Percentiles rank a stretch among this genome's conserved stretches.
Evolutionary conservation across 1,140 invertebrate genomes (phyloP).

Genomic region (Trialeurodes vaporariorum): DNA sequence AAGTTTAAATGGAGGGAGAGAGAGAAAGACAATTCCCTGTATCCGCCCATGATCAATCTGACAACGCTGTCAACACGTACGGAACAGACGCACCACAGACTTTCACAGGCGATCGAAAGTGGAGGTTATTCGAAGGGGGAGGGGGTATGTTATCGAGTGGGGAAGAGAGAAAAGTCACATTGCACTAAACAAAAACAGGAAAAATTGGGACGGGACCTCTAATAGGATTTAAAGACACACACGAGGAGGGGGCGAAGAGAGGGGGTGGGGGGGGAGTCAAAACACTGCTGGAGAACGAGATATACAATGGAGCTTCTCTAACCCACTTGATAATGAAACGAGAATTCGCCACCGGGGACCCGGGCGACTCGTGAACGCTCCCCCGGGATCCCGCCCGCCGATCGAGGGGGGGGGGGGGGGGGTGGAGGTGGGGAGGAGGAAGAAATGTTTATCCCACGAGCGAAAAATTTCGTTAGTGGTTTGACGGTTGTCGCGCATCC

Average conservation of each 20-base stretch:
- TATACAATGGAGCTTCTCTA: no score
- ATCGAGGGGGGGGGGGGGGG: background rate
- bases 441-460: background rate
- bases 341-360: background rate
- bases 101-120: background rate
- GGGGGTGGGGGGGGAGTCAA: no score
- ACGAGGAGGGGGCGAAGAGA: background rate
- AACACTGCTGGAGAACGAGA: no score
- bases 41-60: no score
- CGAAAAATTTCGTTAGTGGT: background rate
- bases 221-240: background rate
- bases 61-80: no score
- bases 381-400: background rate
- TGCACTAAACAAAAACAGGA: background rate
- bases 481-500: no score
- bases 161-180: background rate
- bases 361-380: background rate
- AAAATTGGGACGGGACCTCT: background rate
- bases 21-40: no score
- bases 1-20: no score
- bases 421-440: background rate
- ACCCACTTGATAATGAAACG: background rate
- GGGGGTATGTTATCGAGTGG: no score
- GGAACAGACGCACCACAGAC: no score
- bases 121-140: no score